A percentile compares a stretch with the other conserved stretches of the same genome.
phyloP scores from a whole-genome alignment of 1,140 invertebrate species.

The Frieseomelitta varia region DNA sequence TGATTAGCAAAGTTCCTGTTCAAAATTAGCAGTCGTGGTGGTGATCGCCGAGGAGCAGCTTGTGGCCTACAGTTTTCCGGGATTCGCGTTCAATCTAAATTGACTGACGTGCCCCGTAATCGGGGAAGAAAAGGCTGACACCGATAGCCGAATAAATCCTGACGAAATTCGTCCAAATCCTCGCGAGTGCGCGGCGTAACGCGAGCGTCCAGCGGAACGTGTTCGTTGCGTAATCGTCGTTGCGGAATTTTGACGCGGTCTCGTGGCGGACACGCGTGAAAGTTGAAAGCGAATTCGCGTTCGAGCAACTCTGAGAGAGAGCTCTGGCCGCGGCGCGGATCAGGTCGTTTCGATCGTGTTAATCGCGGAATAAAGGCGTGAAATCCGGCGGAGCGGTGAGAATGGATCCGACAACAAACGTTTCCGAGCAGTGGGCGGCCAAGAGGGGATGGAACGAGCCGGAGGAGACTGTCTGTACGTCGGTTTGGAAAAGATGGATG shows the following conservation, averaged over 20 bases:
- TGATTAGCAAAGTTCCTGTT: conserved; percentile 63
- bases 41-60: background rate
- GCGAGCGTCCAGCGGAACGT: background rate
- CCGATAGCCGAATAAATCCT: conserved; percentile 21
- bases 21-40: background rate
- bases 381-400: background rate
- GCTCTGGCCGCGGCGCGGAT: background rate
- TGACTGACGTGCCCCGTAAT: background rate
- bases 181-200: background rate
- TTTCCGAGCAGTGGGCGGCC: background rate
- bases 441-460: background rate
- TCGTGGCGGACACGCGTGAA: conserved; percentile 5
- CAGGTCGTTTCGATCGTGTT: conserved; percentile 13
- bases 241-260: background rate
- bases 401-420: conserved; percentile 12
- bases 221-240: background rate
- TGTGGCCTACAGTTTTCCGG: conserved; percentile 33
- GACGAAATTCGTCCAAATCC: conserved; percentile 2
- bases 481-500: conserved; percentile 59
- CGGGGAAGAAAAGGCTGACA: background rate
- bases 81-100: conserved; percentile 33
- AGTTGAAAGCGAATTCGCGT: conserved; percentile 10
- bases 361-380: conserved; percentile 3
- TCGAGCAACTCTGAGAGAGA: background rate
- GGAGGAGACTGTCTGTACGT: conserved; percentile 41